Percentiles rank a stretch among this genome's conserved stretches.
Conservation (phyloP, 2,888 invertebrate species). For the Boloria euphrosyne region DNA sequence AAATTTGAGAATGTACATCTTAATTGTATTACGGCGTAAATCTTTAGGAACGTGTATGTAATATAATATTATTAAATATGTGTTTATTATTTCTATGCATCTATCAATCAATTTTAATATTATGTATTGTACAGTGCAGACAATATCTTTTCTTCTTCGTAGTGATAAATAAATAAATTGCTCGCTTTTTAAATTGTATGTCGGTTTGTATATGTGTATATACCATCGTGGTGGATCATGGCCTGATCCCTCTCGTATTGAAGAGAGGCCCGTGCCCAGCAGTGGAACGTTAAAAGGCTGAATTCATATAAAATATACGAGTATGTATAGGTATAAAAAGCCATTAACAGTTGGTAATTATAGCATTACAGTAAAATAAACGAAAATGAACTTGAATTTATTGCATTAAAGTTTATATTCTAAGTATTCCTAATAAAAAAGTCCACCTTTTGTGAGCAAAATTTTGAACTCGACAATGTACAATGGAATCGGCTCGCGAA, state of each 20-base stretch:
- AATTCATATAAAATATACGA: no score
- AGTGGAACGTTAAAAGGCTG: no score
- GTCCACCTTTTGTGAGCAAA: constrained; percentile 48
- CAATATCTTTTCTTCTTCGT: no score
- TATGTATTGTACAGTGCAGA: no score
- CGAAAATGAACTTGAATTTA: constrained; percentile 7
- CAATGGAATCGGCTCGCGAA: constrained; percentile 34
- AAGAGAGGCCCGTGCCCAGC: no score
- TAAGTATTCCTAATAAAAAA: constrained; percentile 17
- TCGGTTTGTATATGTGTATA: no score
- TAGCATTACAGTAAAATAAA: constrained; percentile 2
- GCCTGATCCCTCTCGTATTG: no score
- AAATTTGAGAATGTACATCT: constrained; percentile 2
- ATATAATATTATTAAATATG: background rate
- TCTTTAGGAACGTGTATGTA: background rate
- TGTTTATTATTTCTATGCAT: no score
- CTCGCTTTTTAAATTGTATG: no score
- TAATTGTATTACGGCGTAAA: constrained; percentile 15
- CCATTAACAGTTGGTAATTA: constrained; percentile 8
- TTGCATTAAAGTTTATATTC: constrained; percentile 8
- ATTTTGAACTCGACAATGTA: constrained; percentile 44
- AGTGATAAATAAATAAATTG: no score
- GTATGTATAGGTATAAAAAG: background rate
- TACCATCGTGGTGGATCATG: no score
- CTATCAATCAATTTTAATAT: no score